Conservation (phyloP, 2,888 invertebrate species). For the Agrochola macilenta region DNA sequence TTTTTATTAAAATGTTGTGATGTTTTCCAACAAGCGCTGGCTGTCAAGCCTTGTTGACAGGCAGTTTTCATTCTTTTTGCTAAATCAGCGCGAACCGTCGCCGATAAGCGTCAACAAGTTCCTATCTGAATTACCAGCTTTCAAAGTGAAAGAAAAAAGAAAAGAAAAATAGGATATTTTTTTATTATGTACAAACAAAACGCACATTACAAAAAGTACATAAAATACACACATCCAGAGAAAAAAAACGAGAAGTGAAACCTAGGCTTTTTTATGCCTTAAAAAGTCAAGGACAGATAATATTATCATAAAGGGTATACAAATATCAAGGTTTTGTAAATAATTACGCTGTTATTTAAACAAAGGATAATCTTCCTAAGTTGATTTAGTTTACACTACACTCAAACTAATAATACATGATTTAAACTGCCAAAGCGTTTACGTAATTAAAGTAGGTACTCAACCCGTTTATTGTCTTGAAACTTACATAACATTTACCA, state of each 20-base stretch:
- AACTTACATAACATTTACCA: constrained; percentile 32
- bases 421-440: constrained; percentile 33
- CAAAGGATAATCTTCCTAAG: neutral
- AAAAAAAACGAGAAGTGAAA: no score
- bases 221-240: no score
- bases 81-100: neutral
- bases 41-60: no score
- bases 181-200: no score
- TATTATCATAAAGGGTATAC: no score
- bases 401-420: constrained; percentile 28
- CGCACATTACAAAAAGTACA: no score
- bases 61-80: neutral
- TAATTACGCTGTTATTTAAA: neutral
- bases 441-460: constrained; percentile 35
- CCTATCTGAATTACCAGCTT: neutral
- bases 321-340: neutral
- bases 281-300: neutral
- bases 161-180: no score
- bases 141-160: neutral
- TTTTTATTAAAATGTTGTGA: neutral
- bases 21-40: neutral
- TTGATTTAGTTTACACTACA: constrained; percentile 4
- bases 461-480: constrained; percentile 24
- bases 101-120: neutral
- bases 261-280: neutral